Conservation (phyloP, 2,113 vertebrate species). For the Sinocyclocheilus anophthalmus region DNA sequence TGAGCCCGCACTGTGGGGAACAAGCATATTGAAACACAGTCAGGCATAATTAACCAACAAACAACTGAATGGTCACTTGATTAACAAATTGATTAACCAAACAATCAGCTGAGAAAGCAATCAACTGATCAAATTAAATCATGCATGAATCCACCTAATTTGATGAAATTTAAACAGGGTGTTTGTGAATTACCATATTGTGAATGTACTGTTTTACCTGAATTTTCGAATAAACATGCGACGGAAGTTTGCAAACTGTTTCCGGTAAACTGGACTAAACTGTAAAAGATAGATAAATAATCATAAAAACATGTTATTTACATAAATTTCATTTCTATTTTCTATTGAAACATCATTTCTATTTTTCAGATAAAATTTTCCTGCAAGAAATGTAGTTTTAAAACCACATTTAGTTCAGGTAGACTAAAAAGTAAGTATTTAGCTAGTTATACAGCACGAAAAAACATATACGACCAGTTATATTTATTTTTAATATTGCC, state of each 20-base stretch:
- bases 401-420: neutral
- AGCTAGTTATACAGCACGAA: neutral
- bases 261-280: neutral
- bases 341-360: neutral
- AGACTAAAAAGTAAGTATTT: neutral
- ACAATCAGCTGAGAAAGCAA: neutral
- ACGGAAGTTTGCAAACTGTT: accelerated
- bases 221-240: neutral
- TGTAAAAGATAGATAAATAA: neutral
- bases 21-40: neutral
- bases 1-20: neutral
- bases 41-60: neutral
- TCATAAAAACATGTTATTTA: neutral
- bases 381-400: neutral
- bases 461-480: neutral
- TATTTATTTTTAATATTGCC: neutral
- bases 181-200: neutral
- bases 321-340: neutral
- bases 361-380: too few relatives aligned
- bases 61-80: neutral
- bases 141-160: neutral
- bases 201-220: neutral
- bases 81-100: neutral
- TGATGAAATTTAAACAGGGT: neutral
- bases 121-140: too few relatives aligned